These are phyloP conservation scores for Dicaeum eximium DNA, from an alignment of 2,113 vertebrate genomes.

Conservation along the genomic window DNA sequence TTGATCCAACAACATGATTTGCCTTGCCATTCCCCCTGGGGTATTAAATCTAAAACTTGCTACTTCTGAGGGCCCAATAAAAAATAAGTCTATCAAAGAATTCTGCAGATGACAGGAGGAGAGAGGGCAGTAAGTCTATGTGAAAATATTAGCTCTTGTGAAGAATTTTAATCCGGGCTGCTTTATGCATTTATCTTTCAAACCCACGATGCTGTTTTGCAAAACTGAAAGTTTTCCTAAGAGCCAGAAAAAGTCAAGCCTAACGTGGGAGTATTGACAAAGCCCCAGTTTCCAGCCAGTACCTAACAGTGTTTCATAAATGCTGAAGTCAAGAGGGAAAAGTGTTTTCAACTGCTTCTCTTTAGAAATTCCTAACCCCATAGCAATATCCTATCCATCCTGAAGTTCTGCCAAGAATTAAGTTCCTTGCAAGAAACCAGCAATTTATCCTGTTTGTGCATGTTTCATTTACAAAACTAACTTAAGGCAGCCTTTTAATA, in stretches of 20 bases:
- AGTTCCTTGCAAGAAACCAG: neutral
- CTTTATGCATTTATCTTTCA: neutral
- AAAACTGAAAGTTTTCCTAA: slow-evolving; percentile 5
- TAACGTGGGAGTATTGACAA: neutral
- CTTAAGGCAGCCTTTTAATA: neutral
- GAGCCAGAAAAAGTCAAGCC: slow-evolving; percentile 5
- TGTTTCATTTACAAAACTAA: neutral
- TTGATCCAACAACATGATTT: slow-evolving; percentile 54
- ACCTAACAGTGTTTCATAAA: neutral
- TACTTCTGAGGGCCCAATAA: neutral
- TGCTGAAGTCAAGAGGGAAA: neutral
- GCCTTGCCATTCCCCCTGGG: slow-evolving; percentile 15
- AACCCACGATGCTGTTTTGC: neutral
- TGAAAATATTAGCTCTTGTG: neutral
- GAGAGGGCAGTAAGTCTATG: neutral
- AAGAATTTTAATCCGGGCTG: neutral
- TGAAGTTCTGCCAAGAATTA: neutral
- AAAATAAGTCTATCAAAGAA: slow-evolving; percentile 30
- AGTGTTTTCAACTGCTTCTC: neutral
- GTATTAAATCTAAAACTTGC: slow-evolving; percentile 44
- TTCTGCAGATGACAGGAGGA: slow-evolving; percentile 3
- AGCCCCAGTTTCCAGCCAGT: neutral
- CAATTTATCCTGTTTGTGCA: neutral
- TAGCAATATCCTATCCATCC: neutral
- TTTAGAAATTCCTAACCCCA: neutral